Evolutionary conservation across 2,113 vertebrate species (phyloP), one percentile per base, ranked within the genome.

Genomic region (Poeciliopsis turrubarensis): DNA sequence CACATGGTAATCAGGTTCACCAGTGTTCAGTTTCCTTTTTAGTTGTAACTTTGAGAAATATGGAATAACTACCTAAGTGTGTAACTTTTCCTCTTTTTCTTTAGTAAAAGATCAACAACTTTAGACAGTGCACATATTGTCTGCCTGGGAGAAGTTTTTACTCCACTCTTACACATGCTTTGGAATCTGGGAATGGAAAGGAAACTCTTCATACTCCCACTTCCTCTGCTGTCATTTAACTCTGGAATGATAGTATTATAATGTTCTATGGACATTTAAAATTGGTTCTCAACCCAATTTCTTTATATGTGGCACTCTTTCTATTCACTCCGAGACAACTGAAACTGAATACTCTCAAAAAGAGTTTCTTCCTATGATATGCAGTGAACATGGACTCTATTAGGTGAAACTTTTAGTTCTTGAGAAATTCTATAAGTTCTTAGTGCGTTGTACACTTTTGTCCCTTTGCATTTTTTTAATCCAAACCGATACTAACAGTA

Each of bases 1-100:
- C 90, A 82, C 60, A 87, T 86, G 92, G 93, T 92, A 76, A 87
- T 89, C 44, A 70, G 89, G 89, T 86, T 86, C 72, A 73, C 31
- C 57, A 41, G 14, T 0, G 1, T 66, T 80, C 67, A 80, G 64
- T 81, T 44, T 31, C 60, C 37, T 54, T 73, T 37, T 41, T 11
- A n/a, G 66, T 51, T 26, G 57, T 26, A 60, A 77, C 61, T n/a
- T 39, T 12, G 15, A 62, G 6, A 78, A 51, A 65, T 72, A 26
- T 12, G 27, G 62, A 60, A 66, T 81, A 70, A 65, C 68, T 82
- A 72, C 44, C 0, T 32, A 27, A 4, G 6, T 32, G 26, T 60
- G 61, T 34, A 51, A 44, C 0, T 72, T 29, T 78, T 78, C 63
- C 63, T 64, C 72, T 29, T 8, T 32, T 60, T 14, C 11, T 70